Evolutionary conservation across 2,113 vertebrate species (phyloP), one percentile per base, ranked within the genome.

Genomic region (Ochotona curzoniae): DNA sequence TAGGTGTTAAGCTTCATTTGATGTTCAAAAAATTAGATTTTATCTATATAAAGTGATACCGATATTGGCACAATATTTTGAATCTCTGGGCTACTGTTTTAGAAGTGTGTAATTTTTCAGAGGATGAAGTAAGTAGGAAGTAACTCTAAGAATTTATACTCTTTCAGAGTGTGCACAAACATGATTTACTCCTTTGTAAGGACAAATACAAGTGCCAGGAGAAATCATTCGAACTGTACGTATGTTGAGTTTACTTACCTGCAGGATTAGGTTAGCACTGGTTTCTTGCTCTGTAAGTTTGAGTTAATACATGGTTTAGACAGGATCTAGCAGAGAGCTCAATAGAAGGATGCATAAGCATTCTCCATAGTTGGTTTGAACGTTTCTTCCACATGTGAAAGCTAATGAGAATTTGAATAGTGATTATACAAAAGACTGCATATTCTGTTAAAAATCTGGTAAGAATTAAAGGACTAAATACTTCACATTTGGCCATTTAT

Each of bases 11-110:
- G 51, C 32, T 64, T 64, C 8, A 49, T 61, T 15, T 26, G 35
- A 18, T 28, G 12, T 57, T 51, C 44, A 81, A 54, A 83, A 60
- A 3, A 21, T 66, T 87, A 69, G 26, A 25, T 38, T 66, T 79
- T 54, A 28, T 12, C 0, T 7, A 1, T 15, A 3, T 44, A 30
- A 0, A 4, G 12, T 26, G 38, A 15, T 69, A 38, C 38, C 49
- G 35, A 18, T 32, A 18, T 49, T 17, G 18, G 47, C 13, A 10
- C 20, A 38, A 35, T 12, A 76, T 51, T 47, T 76, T 44, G 14
- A 13, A 66, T 2, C n/a, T 64, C 12, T 25, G 11, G n/a, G 18
- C 32, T 87, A 51, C 70, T 82, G 7, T 81, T 28, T 86, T 20
- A 70, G 57, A 18, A 54, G 69, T 20, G 14, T 20, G 1, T 49